Evolutionary conservation across 2,797 vertebrate species (phyloP), one percentile per base, ranked within the genome.

Genomic region (Sardinella longiceps): DNA sequence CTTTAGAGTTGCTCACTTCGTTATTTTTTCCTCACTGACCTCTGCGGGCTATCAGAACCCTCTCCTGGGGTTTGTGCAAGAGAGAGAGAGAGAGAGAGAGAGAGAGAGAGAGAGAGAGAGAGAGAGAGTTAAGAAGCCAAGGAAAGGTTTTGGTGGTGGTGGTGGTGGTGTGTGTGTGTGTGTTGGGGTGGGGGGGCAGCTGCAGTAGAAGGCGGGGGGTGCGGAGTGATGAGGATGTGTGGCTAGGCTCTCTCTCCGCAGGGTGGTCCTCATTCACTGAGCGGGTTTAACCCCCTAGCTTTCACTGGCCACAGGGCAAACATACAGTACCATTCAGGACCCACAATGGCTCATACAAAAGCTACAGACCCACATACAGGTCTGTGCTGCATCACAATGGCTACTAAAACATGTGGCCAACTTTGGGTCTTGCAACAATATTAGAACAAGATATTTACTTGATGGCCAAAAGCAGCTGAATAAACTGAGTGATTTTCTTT

Each of bases 231-330:
- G 80, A 50, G 83, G 85, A 74, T 58, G 45, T 84, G 85, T 80
- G 37, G 70, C 86, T 89, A 85, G 84, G 15, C 60, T 70, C 70
- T 77, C 86, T 91, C 86, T 89, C 85, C 74, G 74, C 89, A 90
- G 90, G 92, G 92, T 94, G 94, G 93, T 94, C 93, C 80, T 87
- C 86, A 89, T 90, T 88, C 80, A 84, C 86, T 88, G 85, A 84
- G 56, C 45, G 85, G 82, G 87, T 91, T 90, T 90, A 88, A 88
- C 88, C 81, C 87, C 90, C 90, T 88, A 85, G 87, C 89, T 91
- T 93, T 91, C 88, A 87, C 87, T 89, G 84, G 85, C 87, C 85
- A 87, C 86, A 81, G 87, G 84, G 84, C 89, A 93, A 94, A 93
- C 89, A 80, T 88, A 91, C 89, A 90, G 89, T 90, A 90, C 90